A percentile compares a stretch with the other conserved stretches of the same genome.
These are phyloP conservation scores for Tenthredo amoena DNA, from an alignment of 2,888 invertebrate genomes.

Conservation along the genomic window DNA sequence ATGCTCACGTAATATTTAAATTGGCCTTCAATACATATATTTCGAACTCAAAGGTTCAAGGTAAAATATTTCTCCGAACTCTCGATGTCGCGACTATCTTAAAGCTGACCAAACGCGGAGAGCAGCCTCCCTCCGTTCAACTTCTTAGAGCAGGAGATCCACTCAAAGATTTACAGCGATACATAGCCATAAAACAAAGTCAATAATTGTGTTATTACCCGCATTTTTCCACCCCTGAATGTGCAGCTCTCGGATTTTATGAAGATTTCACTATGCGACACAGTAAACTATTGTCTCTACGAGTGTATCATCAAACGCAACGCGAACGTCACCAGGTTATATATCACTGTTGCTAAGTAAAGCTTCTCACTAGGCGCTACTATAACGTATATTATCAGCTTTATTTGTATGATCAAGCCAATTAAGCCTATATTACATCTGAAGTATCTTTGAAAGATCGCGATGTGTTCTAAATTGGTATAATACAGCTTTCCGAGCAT, in stretches of 20 bases:
- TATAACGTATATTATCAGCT: background rate
- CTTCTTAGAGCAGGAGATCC: background rate
- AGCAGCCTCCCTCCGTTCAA: too few relatives aligned
- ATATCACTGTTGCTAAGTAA: background rate
- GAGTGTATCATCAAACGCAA: background rate
- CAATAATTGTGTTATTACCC: background rate
- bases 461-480: background rate
- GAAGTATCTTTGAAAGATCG: background rate
- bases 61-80: constrained; percentile 10
- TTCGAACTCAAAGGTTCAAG: background rate
- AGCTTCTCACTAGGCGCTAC: background rate
- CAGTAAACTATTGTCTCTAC: background rate
- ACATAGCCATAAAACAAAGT: background rate
- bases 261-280: background rate
- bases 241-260: background rate
- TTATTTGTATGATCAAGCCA: background rate
- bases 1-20: background rate
- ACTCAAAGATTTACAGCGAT: background rate
- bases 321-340: background rate
- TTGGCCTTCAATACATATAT: background rate
- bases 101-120: constrained; percentile 8
- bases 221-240: background rate
- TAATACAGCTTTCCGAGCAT: background rate
- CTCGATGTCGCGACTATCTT: background rate
- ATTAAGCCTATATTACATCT: background rate